Evolutionary conservation across 2,797 vertebrate species (phyloP), one percentile per base, ranked within the genome.

Genomic region (Meda fulgida): DNA sequence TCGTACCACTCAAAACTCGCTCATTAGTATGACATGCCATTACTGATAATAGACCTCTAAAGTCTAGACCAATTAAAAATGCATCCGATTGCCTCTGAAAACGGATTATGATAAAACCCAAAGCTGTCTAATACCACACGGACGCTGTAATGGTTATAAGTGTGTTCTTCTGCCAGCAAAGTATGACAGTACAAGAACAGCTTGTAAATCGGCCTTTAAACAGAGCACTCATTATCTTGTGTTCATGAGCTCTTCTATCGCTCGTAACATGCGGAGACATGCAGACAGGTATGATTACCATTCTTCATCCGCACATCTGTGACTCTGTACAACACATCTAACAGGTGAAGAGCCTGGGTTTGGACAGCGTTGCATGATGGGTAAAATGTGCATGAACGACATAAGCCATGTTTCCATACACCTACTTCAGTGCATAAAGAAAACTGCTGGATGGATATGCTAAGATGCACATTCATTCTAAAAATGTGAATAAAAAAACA

Each of bases 241-340:
- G 14, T 66, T 66, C 84, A 43, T 7, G 23, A 65, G 78, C n/a
- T 46, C 23, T 65, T 29, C 46, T 19, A 23, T 34, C 18, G 26
- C 65, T 38, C 5, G 53, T 34, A 19, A 69, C 38, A 40, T 5
- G 3, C 9, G 46, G 36, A 34, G 34, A 72, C 69, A 58, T 31
- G 70, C 70, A 83, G 69, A 87, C 70, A 66, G 53, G 43, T 67
- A 65, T 51, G 67, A 87, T 83, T 83, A 84, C 81, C 58, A 79
- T 31, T 71, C 53, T 38, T 36, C 79, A 5, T 26, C 55, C 2
- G 13, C 11, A 36, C 2, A 19, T 69, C 65, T 81, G 38, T 40
- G 71, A 36, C n/a, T 77, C 78, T 71, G 71, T 48, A n/a, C 21
- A 66, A 23, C 26, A 58, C 78, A 34, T 48, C 11, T 34, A 2